Percentiles rank a stretch among this genome's conserved stretches.
Evolutionary conservation across 1,140 invertebrate species (phyloP).

Genomic region (Eueides isabella): DNA sequence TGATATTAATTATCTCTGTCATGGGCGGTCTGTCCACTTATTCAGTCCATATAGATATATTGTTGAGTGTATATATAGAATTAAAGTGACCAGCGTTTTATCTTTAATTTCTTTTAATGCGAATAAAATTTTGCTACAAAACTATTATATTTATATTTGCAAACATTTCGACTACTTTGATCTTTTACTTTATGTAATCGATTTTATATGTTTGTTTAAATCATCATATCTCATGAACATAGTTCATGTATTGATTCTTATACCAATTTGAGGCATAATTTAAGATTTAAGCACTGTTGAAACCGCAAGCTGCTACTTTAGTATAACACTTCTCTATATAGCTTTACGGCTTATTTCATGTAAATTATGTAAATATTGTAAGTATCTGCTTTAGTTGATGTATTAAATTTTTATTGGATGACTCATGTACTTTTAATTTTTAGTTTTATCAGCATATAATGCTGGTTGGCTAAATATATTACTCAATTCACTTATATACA

Average conservation of each 20-base stretch:
- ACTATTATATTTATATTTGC: neutral
- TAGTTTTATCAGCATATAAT: neutral
- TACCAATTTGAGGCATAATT: neutral
- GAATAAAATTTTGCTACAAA: neutral
- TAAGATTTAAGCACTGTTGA: neutral
- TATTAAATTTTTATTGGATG: neutral
- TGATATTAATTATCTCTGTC: slow-evolving; percentile 11
- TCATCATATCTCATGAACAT: neutral
- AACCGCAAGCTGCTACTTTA: neutral
- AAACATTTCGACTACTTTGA: neutral
- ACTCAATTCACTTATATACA: neutral
- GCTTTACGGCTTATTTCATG: slow-evolving; percentile 32
- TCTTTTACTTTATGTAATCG: neutral
- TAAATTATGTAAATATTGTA: slow-evolving; percentile 72
- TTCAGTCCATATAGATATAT: slow-evolving; percentile 21
- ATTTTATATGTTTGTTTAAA: neutral
- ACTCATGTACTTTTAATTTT: slow-evolving; percentile 8
- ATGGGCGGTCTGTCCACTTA: neutral
- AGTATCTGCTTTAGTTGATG: slow-evolving; percentile 33
- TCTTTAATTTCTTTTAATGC: slow-evolving; percentile 17
- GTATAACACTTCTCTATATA: neutral
- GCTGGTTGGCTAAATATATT: neutral
- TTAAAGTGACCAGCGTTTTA: slow-evolving; percentile 1
- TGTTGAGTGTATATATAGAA: slow-evolving; percentile 29
- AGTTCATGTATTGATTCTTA: neutral